Conservation (phyloP, 2,113 vertebrate species). For the Catagonus wagneri region DNA sequence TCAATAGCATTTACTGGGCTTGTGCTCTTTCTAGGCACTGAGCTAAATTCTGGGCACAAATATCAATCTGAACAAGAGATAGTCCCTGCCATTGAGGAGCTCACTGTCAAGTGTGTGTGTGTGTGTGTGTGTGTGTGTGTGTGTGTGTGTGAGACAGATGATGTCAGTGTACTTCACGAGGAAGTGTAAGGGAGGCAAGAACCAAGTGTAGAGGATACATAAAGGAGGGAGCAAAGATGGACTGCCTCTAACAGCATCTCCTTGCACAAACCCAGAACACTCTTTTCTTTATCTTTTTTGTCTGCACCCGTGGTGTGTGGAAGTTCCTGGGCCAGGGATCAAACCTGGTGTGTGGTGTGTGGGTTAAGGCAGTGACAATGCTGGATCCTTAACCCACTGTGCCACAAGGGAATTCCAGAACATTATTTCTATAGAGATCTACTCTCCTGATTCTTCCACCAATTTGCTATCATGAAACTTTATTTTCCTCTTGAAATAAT, state of each 20-base stretch:
- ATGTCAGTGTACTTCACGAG: neutral
- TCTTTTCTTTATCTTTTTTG: too few species aligned
- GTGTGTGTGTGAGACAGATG: neutral
- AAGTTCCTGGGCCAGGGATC: too few species aligned
- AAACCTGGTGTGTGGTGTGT: too few species aligned
- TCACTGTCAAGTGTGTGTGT: neutral
- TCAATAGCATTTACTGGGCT: neutral
- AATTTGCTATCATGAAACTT: neutral
- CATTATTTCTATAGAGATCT: neutral
- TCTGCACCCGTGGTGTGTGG: too few species aligned
- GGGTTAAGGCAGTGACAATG: too few species aligned
- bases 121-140: too few species aligned
- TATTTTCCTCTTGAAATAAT: neutral
- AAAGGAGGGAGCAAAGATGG: neutral
- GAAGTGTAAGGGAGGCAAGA: neutral
- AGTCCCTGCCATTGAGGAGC: neutral
- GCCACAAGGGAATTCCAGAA: too few species aligned
- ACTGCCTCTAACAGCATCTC: neutral
- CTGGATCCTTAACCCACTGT: too few species aligned
- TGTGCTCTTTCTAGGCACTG: slow-evolving; percentile 4
- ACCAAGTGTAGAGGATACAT: neutral
- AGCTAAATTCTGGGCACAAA: neutral
- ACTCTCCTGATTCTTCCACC: neutral
- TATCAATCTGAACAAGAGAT: neutral
- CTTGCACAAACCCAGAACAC: neutral